Conservation (phyloP, 2,797 vertebrate species). For the Alectoris magna region DNA sequence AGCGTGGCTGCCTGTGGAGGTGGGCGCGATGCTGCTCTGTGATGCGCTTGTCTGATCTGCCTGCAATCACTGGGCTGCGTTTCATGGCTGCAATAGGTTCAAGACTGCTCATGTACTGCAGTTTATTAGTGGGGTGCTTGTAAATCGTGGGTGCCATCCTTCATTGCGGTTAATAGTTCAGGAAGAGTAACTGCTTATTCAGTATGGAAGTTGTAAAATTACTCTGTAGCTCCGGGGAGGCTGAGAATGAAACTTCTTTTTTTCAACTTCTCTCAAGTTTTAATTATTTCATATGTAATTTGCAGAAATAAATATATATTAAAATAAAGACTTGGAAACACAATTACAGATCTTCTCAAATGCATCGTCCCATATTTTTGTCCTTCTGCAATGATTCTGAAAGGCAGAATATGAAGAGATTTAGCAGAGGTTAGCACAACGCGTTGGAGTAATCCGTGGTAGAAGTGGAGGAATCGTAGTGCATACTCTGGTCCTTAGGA, state of each 20-base stretch:
- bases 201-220: background rate
- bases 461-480: background rate
- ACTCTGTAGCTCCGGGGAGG: background rate
- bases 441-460: background rate
- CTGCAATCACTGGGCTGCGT: background rate
- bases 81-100: background rate
- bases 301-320: background rate
- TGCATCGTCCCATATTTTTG: background rate
- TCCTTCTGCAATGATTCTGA: background rate
- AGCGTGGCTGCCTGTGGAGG: background rate
- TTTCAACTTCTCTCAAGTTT: background rate
- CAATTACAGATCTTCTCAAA: background rate
- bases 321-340: background rate
- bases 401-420: background rate
- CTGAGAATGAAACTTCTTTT: background rate
- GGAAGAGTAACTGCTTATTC: background rate
- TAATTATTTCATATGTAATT: background rate
- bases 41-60: background rate
- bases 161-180: background rate
- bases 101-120: background rate
- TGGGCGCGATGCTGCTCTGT: fast-evolving
- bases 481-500: background rate
- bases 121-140: background rate
- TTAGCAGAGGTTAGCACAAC: background rate
- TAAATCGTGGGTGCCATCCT: background rate